Evolutionary conservation across 1,140 invertebrate genomes (phyloP), one percentile per base, ranked within the genome.

Genomic region (Harlomillsia oculata): DNA sequence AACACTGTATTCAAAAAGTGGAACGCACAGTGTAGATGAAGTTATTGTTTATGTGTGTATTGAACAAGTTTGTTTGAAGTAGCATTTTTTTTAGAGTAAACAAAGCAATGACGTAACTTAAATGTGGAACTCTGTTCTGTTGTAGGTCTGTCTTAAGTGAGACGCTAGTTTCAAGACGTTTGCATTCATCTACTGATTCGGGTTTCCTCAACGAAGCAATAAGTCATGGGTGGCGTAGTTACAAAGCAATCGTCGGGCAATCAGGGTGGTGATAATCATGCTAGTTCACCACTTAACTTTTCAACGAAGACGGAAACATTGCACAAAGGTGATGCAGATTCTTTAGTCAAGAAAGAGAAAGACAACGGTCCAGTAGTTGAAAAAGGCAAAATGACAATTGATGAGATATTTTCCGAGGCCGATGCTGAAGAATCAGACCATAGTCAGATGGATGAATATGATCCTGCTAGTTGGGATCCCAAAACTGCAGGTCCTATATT

Each of bases 401-500:
- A 34, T 46, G 28, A 18, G 11, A 13, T 34, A n/a, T n/a, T n/a
- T n/a, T n/a, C n/a, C n/a, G n/a, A n/a, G n/a, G n/a, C n/a, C n/a
- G n/a, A n/a, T 25, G 36, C 37, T 9, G 50, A 45, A 20, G 43
- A 49, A 28, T 40, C n/a, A 18, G 59, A 61, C 32, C 26, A 53
- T 1, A 51, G 28, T n/a, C 44, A 57, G 16, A 26, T 41, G 21
- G 39, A 30, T 16, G 46, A 44, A 28, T 37, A 46, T 49, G 49
- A 60, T 37, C 82, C 85, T 5, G 79, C 82, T 65, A 77, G 81
- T 13, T 67, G 66, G 23, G 69, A 71, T 56, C 84, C 87, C 61
- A 79, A 81, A 6, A 76, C 80, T 50, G 80, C 82, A 54, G 91
- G 93, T 26, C 73, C 95, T 1, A 82, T 97, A 54, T 73, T 88